Conservation (phyloP, 2,888 invertebrate genomes). For the Brachynemurus nebulosus region DNA sequence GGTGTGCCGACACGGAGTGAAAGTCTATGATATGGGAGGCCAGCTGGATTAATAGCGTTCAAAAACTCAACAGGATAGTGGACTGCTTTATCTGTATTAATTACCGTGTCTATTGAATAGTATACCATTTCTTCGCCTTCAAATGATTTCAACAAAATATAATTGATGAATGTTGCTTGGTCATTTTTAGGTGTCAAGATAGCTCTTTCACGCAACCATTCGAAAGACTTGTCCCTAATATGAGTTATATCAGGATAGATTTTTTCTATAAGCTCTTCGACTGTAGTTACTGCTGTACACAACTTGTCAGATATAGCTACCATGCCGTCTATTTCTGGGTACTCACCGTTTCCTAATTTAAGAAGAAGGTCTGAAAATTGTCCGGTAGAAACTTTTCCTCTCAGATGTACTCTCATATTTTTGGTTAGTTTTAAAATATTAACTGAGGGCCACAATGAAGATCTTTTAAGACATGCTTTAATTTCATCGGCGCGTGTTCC, state of each 20-base stretch:
- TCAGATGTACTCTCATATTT: constrained; percentile 8
- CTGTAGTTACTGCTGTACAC: neutral
- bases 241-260: constrained; percentile 10
- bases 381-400: neutral
- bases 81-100: constrained; percentile 14
- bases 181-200: constrained; percentile 14
- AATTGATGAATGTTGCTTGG: constrained; percentile 13
- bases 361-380: constrained; percentile 7
- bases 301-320: constrained; percentile 3
- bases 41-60: constrained; percentile 14
- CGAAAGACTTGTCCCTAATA: constrained; percentile 8
- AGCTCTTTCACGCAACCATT: constrained; percentile 12
- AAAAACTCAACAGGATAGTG: constrained; percentile 17
- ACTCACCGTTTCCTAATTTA: constrained; percentile 10
- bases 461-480: constrained; percentile 10
- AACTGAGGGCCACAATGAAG: constrained; percentile 3
- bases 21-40: constrained; percentile 14
- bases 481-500: constrained; percentile 11
- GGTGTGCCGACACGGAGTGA: constrained; percentile 14
- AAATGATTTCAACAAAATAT: constrained; percentile 1
- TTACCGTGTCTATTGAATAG: constrained; percentile 13
- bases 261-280: constrained; percentile 4
- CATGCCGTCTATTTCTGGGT: constrained; percentile 9
- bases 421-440: neutral
- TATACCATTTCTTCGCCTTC: neutral